Base-by-base conservation (phyloP, 2,888 invertebrate species). In the Habrosyne pyritoides region DNA sequence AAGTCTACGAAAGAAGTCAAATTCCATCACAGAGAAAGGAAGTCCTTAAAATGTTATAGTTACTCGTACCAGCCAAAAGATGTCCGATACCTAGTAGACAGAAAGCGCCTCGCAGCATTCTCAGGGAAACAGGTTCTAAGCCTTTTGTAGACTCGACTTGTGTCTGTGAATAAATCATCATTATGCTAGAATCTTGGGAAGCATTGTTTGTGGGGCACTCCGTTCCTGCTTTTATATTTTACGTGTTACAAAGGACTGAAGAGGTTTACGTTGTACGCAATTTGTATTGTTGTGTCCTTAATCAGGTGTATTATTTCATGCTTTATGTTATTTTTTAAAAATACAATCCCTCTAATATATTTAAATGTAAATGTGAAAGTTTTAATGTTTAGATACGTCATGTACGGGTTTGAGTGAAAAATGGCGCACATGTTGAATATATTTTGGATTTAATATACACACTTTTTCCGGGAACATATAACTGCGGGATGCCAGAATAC, bases 91-190 rank as follows among this genome's bases (percentile, higher is more conserved):
- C 87, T 7, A 96, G 88, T 42, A 96, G 90, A 76, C 95, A 95
- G 79, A 96, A 96, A 5, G 96, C 95, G 4, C 96, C 96, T 60
- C 95, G 95, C 0, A 96, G 79, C 94, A 96, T 96, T 71, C 94
- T 93, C 55, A 96, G 85, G 52, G 94, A 95, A 12, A 96, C 93
- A 0, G 96, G 95, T 64, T 95, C 93, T 53, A 95, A 86, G 55
- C 85, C 83, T 75, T 86, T 87, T n/a, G 85, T 77, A 2, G 91
- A 85, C 65, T 92, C 91, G 5, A 71, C 64, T 67, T 84, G 87
- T n/a, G 77, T 63, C 90, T 91, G 70, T 51, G 71, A 79, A 63
- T 57, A 55, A 52, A 55, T 50, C 50, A 50, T 48, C 22, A 48
- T 50, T 49, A 50, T 50, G 30, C 50, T 28, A 30, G 50, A 50